Conservation (phyloP, 2,888 invertebrate genomes). For the Thymelicus acteon region DNA sequence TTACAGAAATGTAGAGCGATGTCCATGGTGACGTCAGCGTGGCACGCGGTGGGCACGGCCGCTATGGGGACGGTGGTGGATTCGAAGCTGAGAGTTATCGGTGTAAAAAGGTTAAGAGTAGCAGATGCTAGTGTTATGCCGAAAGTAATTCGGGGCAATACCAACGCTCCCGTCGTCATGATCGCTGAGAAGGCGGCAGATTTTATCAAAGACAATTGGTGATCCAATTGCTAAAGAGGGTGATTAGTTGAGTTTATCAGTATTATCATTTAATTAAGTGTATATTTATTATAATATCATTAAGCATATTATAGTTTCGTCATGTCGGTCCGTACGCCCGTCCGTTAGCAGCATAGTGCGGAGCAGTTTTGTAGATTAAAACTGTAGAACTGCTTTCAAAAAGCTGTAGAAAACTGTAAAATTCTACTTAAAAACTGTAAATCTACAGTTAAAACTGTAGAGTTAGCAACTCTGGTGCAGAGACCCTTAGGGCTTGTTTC, state of each 20-base stretch:
- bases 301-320: no score
- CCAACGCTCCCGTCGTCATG: conserved; percentile 73
- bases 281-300: no score
- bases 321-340: no score
- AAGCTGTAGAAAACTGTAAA: no score
- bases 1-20: conserved; percentile 73
- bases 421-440: no score
- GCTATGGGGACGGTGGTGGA: conserved; percentile 69
- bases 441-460: no score
- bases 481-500: no score
- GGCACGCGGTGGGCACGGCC: conserved; percentile 73
- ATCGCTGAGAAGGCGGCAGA: conserved; percentile 70
- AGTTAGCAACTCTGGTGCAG: no score
- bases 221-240: not conserved
- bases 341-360: no score
- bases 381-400: no score
- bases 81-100: conserved; percentile 54
- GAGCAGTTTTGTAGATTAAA: no score
- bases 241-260: not conserved
- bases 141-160: conserved; percentile 65
- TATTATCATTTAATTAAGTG: not conserved
- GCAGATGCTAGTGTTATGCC: conserved; percentile 75
- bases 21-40: conserved; percentile 64
- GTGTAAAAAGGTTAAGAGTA: conserved; percentile 60
- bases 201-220: conserved; percentile 56